phyloP scores from a whole-genome alignment of 2,888 invertebrate genomes.

The Metacarcinus magister region DNA sequence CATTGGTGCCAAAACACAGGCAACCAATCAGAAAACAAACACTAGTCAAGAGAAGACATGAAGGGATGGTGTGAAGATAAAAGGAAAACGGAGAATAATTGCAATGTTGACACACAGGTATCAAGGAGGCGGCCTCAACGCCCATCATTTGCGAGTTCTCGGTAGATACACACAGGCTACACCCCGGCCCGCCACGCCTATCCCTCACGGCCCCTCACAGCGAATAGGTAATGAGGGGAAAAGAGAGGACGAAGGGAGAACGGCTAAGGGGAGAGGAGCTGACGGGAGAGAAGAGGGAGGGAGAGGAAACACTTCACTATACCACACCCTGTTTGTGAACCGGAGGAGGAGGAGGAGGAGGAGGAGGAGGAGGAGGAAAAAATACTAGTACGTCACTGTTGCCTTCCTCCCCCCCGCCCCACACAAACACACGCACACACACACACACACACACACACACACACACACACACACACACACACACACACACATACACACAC shows the following conservation, averaged over 20 bases:
- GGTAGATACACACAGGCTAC: not conserved
- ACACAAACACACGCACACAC: no score
- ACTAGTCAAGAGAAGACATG: not conserved
- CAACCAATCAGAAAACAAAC: no score
- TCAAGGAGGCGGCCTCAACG: not conserved
- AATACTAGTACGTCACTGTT: not conserved
- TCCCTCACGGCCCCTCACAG: not conserved
- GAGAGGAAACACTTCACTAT: not conserved
- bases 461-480: not conserved
- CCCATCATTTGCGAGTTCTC: not conserved
- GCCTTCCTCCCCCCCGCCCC: no score
- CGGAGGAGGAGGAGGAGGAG: not conserved
- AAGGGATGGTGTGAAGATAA: not conserved
- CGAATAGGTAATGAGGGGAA: not conserved
- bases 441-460: not conserved
- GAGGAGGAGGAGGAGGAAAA: conserved; percentile 16
- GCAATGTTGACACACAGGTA: not conserved
- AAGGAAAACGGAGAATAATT: not conserved
- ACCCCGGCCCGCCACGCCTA: not conserved
- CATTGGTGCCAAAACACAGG: no score
- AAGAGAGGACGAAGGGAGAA: not conserved
- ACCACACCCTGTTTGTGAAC: conserved; percentile 13
- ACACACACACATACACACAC: not conserved
- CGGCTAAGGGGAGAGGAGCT: not conserved
- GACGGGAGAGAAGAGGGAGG: not conserved